phyloP scores from a whole-genome alignment of 1,140 invertebrate species.

The Macrobrachium rosenbergii region DNA sequence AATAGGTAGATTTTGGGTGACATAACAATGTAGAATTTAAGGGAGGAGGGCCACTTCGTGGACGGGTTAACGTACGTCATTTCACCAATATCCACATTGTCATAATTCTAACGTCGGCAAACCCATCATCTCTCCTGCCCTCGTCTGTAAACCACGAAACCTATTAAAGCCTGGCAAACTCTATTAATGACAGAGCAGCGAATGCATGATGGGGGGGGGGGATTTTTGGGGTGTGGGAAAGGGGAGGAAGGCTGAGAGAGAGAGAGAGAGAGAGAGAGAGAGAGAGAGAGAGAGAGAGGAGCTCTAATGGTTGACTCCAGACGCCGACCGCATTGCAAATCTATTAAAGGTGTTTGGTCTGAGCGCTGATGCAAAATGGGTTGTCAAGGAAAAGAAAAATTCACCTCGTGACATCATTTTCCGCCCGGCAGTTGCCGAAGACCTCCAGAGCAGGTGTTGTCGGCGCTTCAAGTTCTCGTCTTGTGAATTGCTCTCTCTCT shows the following conservation, averaged over 20 bases:
- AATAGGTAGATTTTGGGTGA: too few species aligned
- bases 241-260: background rate
- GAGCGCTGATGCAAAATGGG: background rate
- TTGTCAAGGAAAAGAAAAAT: background rate
- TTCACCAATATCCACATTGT: too few species aligned
- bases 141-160: too few species aligned
- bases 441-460: background rate
- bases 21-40: too few species aligned
- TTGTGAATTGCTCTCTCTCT: background rate
- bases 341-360: too few species aligned
- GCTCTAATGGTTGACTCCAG: background rate
- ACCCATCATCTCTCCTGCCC: too few species aligned
- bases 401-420: background rate
- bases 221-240: background rate
- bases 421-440: background rate
- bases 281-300: conserved; percentile 14
- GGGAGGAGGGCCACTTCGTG: too few species aligned
- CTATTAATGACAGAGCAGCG: background rate
- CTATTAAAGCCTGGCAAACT: too few species aligned
- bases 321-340: background rate
- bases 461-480: background rate
- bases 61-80: too few species aligned
- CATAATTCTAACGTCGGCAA: too few species aligned
- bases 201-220: too few species aligned
- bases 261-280: conserved; percentile 8